Evolutionary conservation across 2,888 invertebrate genomes (phyloP), one percentile per base, ranked within the genome.

Genomic region (Drosophila eohydei): DNA sequence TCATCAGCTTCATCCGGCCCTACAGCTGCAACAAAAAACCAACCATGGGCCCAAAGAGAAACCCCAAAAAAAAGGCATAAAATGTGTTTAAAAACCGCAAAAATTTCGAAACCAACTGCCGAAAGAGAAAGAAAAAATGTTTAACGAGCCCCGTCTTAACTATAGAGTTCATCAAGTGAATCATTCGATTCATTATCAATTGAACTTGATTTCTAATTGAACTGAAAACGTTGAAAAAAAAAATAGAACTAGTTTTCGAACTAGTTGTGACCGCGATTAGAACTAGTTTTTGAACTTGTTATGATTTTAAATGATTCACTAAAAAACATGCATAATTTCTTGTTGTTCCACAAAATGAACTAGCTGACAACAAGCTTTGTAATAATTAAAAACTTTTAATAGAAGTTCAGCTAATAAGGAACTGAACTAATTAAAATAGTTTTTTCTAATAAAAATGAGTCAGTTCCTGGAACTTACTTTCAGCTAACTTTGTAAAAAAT

Each of bases 1-100:
- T 86, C 86, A 86, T 85, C 86, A 88, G 86, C 88, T 86, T 88
- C 83, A 86, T 86, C 88, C 86, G 86, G 88, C 76, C 78, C 70
- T 61, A 67, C 70, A 78, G 74, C 74, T 61, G 71, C 65, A 48
- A 30, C 48, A 38, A 52, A 38, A 32, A 32, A 28, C 51, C 59
- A 66, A 76, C 83, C 69, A 65, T 76, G 78, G 78, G 61, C 67
- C 60, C 48, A 50, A 50, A 55, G 50, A 56, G 14, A 38, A 11
- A 40, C 6, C 28, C 51, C 36, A 50, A 52, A 51, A 52, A 52
- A 52, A 28, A 11, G 5, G 11, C 6, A 54, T 54, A 56, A 60
- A 72, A 70, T 60, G 55, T 64, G 52, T 64, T 72, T 70, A 64
- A 70, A 61, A 34, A 43, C 51, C 43, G n/a, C 41, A 52, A 43